These are phyloP conservation scores for Peribatodes rhomboidaria DNA, from an alignment of 2,888 invertebrate species.

Conservation along the genomic window DNA sequence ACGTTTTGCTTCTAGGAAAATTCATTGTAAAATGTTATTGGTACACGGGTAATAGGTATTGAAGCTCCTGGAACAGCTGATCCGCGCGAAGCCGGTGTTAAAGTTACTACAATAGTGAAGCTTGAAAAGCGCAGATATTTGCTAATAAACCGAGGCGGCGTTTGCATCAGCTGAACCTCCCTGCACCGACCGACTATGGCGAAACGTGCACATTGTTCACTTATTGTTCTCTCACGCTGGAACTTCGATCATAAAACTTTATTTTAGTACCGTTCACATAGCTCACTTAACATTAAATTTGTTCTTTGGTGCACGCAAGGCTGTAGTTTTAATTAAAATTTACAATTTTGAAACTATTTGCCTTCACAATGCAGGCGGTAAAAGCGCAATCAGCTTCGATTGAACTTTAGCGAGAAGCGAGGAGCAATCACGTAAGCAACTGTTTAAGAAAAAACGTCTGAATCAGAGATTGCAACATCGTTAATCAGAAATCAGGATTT, in stretches of 20 bases:
- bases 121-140: conserved; percentile 55
- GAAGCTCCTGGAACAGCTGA: background rate
- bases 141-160: conserved; percentile 56
- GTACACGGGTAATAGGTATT: background rate
- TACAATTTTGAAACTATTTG: conserved; percentile 38
- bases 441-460: conserved; percentile 45
- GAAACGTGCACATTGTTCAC: conserved; percentile 66
- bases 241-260: conserved; percentile 72
- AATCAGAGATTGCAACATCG: conserved; percentile 42
- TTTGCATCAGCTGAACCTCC: conserved; percentile 53
- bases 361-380: conserved; percentile 7
- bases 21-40: too few species aligned
- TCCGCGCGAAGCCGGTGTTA: background rate
- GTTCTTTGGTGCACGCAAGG: conserved; percentile 54
- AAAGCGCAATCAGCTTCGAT: conserved; percentile 25
- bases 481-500: conserved; percentile 53
- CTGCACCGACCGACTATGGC: conserved; percentile 58
- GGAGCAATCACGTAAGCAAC: conserved; percentile 33
- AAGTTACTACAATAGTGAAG: conserved; percentile 42
- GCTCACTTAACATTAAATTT: conserved; percentile 56
- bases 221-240: conserved; percentile 63
- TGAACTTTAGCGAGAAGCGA: conserved; percentile 34
- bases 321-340: conserved; percentile 63
- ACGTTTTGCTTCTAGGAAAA: background rate
- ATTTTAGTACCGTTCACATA: conserved; percentile 63